Percentiles rank a stretch among this genome's conserved stretches.
Evolutionary conservation across 2,888 invertebrate genomes (phyloP).

Genomic region (Drosophila vallismaia): DNA sequence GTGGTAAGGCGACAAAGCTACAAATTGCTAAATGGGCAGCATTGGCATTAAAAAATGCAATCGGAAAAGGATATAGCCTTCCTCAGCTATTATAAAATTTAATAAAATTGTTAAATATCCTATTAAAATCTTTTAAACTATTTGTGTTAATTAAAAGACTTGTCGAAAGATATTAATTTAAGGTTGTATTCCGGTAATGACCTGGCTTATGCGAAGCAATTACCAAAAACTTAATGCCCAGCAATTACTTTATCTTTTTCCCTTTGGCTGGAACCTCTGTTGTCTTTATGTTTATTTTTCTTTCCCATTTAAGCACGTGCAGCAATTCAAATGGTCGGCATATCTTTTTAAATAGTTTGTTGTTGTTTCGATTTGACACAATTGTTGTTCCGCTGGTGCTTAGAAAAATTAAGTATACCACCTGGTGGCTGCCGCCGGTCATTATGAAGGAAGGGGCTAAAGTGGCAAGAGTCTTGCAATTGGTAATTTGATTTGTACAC

Average conservation of each 20-base stretch:
- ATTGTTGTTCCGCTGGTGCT: slow-evolving; percentile 48
- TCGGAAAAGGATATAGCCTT: slow-evolving; percentile 7
- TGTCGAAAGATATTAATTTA: slow-evolving; percentile 29
- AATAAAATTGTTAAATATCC: too few relatives aligned
- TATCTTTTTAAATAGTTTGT: slow-evolving; percentile 47
- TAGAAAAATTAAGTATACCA: slow-evolving; percentile 18
- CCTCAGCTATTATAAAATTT: too few relatives aligned
- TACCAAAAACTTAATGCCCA: slow-evolving; percentile 39
- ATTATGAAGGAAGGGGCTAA: slow-evolving; percentile 12
- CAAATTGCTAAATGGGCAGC: slow-evolving; percentile 64
- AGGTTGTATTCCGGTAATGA: slow-evolving; percentile 18
- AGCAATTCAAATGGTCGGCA: slow-evolving; percentile 52
- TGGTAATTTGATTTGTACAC: slow-evolving; percentile 65
- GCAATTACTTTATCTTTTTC: slow-evolving; percentile 50
- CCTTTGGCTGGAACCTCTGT: background rate
- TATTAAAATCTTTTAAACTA: too few relatives aligned
- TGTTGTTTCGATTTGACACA: slow-evolving; percentile 56
- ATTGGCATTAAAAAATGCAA: slow-evolving; percentile 60
- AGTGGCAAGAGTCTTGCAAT: slow-evolving; percentile 26
- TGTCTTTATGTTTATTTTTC: slow-evolving; percentile 25
- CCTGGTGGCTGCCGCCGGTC: slow-evolving; percentile 28
- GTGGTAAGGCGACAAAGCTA: slow-evolving; percentile 55
- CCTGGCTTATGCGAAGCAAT: slow-evolving; percentile 44
- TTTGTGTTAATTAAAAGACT: too few relatives aligned
- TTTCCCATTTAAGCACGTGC: slow-evolving; percentile 61